Conservation (phyloP, 2,797 vertebrate species). For the Botia kubotai region DNA sequence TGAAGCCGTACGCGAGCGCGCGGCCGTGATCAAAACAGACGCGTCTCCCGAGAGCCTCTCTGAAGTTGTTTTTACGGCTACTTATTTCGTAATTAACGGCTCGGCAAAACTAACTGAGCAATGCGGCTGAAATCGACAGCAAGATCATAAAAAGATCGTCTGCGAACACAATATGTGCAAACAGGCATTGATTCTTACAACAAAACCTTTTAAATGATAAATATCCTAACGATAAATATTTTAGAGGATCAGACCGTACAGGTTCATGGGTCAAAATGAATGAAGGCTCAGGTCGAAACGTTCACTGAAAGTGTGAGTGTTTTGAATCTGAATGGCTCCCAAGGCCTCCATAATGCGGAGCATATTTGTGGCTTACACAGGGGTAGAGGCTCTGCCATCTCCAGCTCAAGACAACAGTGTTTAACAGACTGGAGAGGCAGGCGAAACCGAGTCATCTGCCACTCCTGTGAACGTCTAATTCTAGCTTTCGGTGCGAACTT, state of each 20-base stretch:
- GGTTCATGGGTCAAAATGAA: background rate
- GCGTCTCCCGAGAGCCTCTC: conserved; percentile 22
- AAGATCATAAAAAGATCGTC: conserved; percentile 22
- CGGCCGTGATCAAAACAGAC: conserved; percentile 44
- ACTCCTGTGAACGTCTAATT: conserved; percentile 33
- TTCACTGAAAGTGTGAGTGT: conserved; percentile 1
- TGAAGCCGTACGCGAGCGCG: conserved; percentile 23
- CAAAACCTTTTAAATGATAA: conserved; percentile 38
- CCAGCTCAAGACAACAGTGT: conserved; percentile 40
- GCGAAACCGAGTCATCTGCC: conserved; percentile 45
- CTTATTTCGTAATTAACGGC: conserved; percentile 44
- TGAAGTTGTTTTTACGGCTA: conserved; percentile 45
- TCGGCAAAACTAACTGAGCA: conserved; percentile 30
- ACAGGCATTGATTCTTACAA: conserved; percentile 25
- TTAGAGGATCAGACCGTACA: background rate
- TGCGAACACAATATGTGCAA: conserved; percentile 7
- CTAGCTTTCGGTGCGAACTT: conserved; percentile 4
- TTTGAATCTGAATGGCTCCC: conserved; percentile 28
- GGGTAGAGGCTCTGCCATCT: conserved; percentile 50
- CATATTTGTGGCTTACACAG: conserved; percentile 42
- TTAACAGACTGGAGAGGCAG: conserved; percentile 40
- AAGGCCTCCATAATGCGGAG: conserved; percentile 29
- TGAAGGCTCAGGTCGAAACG: background rate
- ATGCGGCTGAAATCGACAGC: conserved; percentile 18
- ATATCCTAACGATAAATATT: conserved; percentile 20